Evolutionary conservation across 2,888 invertebrate genomes (phyloP), one percentile per base, ranked within the genome.

Genomic region (Sacculina carcini): DNA sequence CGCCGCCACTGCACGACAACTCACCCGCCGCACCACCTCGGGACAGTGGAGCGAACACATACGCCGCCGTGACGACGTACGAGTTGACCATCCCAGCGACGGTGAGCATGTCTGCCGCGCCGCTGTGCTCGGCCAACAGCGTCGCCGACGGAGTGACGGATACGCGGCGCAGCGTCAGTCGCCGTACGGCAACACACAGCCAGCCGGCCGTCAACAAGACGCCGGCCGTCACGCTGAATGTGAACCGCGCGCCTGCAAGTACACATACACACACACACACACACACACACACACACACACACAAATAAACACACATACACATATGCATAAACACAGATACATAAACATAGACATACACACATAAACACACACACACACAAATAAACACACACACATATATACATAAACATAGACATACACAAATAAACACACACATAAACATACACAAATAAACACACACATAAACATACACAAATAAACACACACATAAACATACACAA

Each of bases 51-150:
- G 90, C 81, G 66, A 90, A 94, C 47, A 94, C 79, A 66, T 87
- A 92, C 16, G 89, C 85, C 78, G 92, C 79, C 7, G 83, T 79
- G 66, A 83, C 90, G 57, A 92, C 67, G 65, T 92, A 90, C 65
- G 90, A 84, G 69, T 94, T 94, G 51, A 90, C 72, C 42, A 92
- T 71, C 26, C 89, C 87, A 65, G 92, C 92, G 58, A 89, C 79
- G 4, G 87, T 81, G 80, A 94, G 87, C 67, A 94, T 94, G 58
- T 92, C 86, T 7, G 85, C 86, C 0, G 89, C 90, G 58, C 84
- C 89, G 60, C 78, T 78, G 65, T 89, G 87, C 63, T 79, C 81
- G 36, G 84, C 80, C 23, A 79, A 78, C 21, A 90, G 71, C 53
- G 82, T 78, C 12, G 87, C n/a, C 23, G 48, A 34, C 19, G 34